Evolutionary conservation across 2,888 invertebrate genomes (phyloP).

Genomic region (Scaptomyza caliginosa): DNA sequence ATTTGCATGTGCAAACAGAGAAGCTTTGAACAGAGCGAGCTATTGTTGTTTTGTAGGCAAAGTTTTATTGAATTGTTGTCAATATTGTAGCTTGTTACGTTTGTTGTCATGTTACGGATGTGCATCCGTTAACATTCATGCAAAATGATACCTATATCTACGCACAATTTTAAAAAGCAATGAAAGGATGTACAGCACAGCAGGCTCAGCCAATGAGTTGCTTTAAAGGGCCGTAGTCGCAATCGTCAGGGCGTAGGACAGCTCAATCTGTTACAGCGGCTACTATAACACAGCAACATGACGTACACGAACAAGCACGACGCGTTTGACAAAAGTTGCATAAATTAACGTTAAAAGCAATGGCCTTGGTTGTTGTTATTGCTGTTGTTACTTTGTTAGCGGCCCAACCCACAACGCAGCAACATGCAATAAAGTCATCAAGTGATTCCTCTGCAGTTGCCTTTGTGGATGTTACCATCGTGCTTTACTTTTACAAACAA

Average conservation of each 20-base stretch:
- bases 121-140: slow-evolving; percentile 54
- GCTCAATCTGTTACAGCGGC: slow-evolving; percentile 28
- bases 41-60: not conserved
- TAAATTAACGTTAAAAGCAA: slow-evolving; percentile 79
- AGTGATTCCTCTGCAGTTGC: slow-evolving; percentile 55
- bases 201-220: slow-evolving; percentile 50
- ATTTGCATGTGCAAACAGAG: not conserved
- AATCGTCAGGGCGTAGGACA: slow-evolving; percentile 4
- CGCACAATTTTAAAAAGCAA: slow-evolving; percentile 17
- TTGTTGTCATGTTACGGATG: slow-evolving; percentile 55
- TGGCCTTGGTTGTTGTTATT: slow-evolving; percentile 44
- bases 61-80: slow-evolving; percentile 63
- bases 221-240: slow-evolving; percentile 25
- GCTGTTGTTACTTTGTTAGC: slow-evolving; percentile 65
- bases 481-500: slow-evolving; percentile 27
- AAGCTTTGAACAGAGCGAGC: not conserved
- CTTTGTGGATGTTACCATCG: slow-evolving; percentile 35
- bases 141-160: slow-evolving; percentile 39
- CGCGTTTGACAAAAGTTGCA: slow-evolving; percentile 77
- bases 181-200: slow-evolving; percentile 14
- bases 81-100: slow-evolving; percentile 42
- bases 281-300: slow-evolving; percentile 37
- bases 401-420: slow-evolving; percentile 34
- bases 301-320: slow-evolving; percentile 42
- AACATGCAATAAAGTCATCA: slow-evolving; percentile 78